phyloP scores from a whole-genome alignment of 2,888 invertebrate species.

The Andrena marginata region DNA sequence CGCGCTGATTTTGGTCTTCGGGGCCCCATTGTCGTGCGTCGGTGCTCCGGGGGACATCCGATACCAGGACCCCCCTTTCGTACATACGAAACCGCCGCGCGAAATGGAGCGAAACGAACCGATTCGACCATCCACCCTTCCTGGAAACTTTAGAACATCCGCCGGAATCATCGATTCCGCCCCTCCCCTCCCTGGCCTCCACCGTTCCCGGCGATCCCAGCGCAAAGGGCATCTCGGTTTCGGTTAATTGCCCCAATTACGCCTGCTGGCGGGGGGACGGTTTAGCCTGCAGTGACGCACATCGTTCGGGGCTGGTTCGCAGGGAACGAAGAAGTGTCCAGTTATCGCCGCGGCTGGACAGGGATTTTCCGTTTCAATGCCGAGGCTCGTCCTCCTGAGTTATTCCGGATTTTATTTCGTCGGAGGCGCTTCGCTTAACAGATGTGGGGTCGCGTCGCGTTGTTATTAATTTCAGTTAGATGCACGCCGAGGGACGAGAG shows the following conservation, averaged over 20 bases:
- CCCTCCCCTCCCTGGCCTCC: not conserved
- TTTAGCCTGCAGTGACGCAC: not conserved
- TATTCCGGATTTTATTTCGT: too few species aligned
- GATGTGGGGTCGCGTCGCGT: too few species aligned
- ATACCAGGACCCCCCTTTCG: conserved; percentile 70
- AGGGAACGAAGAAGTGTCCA: too few species aligned
- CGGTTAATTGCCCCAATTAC: conserved; percentile 64
- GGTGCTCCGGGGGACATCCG: conserved; percentile 73
- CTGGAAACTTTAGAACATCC: conserved; percentile 79
- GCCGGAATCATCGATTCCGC: conserved; percentile 75
- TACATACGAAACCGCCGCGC: conserved; percentile 50
- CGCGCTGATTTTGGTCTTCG: conserved; percentile 79
- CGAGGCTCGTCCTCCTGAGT: too few species aligned
- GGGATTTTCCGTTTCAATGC: too few species aligned
- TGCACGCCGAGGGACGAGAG: too few species aligned
- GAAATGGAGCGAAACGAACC: conserved; percentile 78
- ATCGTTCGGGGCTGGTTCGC: not conserved
- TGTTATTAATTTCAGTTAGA: too few species aligned
- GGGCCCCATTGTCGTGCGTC: conserved; percentile 64
- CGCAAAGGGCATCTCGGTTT: conserved; percentile 40
- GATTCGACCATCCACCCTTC: conserved; percentile 73
- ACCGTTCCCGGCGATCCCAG: conserved; percentile 21
- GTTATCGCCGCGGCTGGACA: too few species aligned
- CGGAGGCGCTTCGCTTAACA: too few species aligned
- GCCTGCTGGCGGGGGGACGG: not conserved